These are phyloP conservation scores for Melanerpes aurifrons DNA, from an alignment of 2,113 vertebrate species.

Conservation along the genomic window DNA sequence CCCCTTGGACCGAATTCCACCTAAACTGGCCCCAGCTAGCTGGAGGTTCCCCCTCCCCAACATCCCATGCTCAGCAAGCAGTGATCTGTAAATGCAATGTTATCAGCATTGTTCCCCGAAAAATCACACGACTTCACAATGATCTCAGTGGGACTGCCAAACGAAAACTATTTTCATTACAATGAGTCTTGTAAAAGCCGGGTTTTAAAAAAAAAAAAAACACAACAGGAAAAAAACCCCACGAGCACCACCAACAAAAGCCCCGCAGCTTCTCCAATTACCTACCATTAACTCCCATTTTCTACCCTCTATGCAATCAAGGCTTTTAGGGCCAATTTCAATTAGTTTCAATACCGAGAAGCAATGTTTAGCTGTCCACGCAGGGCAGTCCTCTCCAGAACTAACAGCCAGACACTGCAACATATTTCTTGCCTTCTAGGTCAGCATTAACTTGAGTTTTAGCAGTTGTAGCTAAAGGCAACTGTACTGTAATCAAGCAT, in stretches of 20 bases:
- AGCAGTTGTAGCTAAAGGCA: slow-evolving; percentile 55
- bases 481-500: slow-evolving; percentile 60
- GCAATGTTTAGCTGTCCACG: slow-evolving; percentile 10
- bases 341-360: slow-evolving; percentile 60
- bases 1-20: not conserved
- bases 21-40: not conserved
- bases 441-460: slow-evolving; percentile 56
- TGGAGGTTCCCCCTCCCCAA: not conserved
- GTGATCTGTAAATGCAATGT: not conserved
- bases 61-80: not conserved
- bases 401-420: slow-evolving; percentile 19
- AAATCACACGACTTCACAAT: not conserved
- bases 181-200: slow-evolving; percentile 6
- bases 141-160: not conserved
- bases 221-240: not conserved
- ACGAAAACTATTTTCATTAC: slow-evolving; percentile 24
- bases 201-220: not conserved
- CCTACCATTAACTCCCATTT: slow-evolving; percentile 67
- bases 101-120: not conserved
- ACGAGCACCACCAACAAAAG: not conserved
- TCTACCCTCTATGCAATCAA: slow-evolving; percentile 60
- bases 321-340: slow-evolving; percentile 60
- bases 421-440: slow-evolving; percentile 49
- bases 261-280: slow-evolving; percentile 60
- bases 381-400: not conserved